A percentile compares a stretch with the other conserved stretches of the same genome.
Evolutionary conservation across 2,888 invertebrate species (phyloP).

Genomic region (Clusia tigrina): DNA sequence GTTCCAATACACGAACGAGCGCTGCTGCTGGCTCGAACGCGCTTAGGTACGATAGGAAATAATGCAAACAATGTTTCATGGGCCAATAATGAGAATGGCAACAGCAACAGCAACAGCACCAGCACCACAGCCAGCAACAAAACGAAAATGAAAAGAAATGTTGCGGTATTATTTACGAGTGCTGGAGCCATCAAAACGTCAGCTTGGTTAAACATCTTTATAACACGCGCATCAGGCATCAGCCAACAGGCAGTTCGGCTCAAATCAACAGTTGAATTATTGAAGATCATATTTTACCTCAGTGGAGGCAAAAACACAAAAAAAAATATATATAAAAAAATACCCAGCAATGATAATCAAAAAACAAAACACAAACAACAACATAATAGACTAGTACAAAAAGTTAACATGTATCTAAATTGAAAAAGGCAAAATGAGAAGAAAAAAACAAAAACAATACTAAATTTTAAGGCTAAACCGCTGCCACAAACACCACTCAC

Average conservation of each 20-base stretch:
- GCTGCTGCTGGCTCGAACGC: background rate
- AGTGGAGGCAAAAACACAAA: conserved; percentile 37
- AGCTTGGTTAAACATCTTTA: conserved; percentile 47
- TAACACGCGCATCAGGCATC: conserved; percentile 46
- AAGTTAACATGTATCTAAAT: background rate
- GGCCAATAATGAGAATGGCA: conserved; percentile 20
- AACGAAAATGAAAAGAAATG: conserved; percentile 15
- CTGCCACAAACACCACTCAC: background rate
- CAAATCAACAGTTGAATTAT: conserved; percentile 31
- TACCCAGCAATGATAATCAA: conserved; percentile 43
- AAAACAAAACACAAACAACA: conserved; percentile 23
- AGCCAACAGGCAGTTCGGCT: no score
- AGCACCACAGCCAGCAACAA: conserved; percentile 1
- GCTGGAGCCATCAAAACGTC: conserved; percentile 35
- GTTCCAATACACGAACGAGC: background rate
- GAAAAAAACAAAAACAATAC: no score
- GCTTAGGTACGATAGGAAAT: conserved; percentile 12
- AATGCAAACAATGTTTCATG: conserved; percentile 25
- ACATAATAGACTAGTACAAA: background rate
- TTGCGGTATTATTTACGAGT: conserved; percentile 29
- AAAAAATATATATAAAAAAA: conserved; percentile 31
- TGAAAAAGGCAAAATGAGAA: background rate
- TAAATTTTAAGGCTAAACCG: no score
- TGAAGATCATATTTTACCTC: conserved; percentile 29
- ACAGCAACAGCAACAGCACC: background rate